phyloP scores from a whole-genome alignment of 2,888 invertebrate species.

The Machimus rusticus region DNA sequence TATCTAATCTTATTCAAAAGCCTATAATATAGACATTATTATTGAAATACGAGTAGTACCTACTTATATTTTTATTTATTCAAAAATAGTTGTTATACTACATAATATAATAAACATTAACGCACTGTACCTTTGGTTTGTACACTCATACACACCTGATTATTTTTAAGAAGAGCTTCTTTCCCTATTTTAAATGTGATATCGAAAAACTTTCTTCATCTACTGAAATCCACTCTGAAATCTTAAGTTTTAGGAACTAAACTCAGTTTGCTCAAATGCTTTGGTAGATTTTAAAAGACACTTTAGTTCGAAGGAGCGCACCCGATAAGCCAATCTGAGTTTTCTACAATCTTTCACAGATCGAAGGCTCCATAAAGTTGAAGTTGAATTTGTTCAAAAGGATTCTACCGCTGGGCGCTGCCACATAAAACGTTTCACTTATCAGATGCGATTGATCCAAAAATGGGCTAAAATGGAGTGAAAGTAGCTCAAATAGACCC shows the following conservation, averaged over 20 bases:
- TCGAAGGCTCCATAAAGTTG: background rate
- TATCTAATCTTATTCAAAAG: no score
- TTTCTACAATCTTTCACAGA: background rate
- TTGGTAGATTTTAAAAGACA: background rate
- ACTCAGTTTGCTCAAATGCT: background rate
- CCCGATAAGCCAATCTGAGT: background rate
- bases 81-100: no score
- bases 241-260: background rate
- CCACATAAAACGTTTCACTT: background rate
- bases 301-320: background rate
- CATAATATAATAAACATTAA: no score
- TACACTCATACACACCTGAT: no score
- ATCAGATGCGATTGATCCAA: background rate
- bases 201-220: no score
- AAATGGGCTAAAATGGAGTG: slow-evolving; percentile 14
- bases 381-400: background rate
- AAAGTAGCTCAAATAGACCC: slow-evolving; percentile 11
- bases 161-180: no score
- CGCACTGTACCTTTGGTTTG: no score
- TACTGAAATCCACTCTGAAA: background rate
- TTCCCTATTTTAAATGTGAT: no score
- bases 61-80: no score
- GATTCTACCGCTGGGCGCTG: background rate
- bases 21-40: no score
- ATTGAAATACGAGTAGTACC: no score